Evolutionary conservation across 2,888 invertebrate genomes (phyloP).

Genomic region (Lasioglossum malachurum): DNA sequence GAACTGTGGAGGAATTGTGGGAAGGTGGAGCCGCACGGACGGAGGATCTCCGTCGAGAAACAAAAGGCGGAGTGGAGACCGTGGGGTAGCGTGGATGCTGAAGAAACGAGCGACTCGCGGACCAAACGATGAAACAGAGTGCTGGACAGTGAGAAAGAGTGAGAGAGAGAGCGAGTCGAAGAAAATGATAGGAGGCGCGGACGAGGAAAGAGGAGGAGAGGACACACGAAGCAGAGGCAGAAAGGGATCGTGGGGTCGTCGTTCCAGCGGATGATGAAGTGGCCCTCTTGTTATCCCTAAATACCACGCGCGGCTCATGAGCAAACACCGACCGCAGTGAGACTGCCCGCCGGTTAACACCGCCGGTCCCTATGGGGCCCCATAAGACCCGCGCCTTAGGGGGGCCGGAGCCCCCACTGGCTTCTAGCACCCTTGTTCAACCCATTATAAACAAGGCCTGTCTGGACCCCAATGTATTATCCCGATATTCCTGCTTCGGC

Average conservation of each 20-base stretch:
- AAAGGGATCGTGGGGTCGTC: constrained; percentile 72
- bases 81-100: neutral
- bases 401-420: constrained; percentile 82
- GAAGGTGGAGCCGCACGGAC: neutral
- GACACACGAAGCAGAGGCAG: constrained; percentile 39
- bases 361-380: constrained; percentile 79
- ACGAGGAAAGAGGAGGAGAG: constrained; percentile 37
- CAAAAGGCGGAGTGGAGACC: constrained; percentile 17
- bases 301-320: constrained; percentile 83
- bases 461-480: constrained; percentile 81
- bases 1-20: neutral
- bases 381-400: constrained; percentile 78
- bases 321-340: constrained; percentile 82
- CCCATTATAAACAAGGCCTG: constrained; percentile 84
- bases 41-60: neutral
- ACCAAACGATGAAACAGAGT: neutral
- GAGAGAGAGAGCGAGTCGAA: constrained; percentile 12
- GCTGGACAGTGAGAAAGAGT: neutral
- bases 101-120: neutral
- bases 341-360: constrained; percentile 82
- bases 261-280: constrained; percentile 82
- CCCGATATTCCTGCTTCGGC: constrained; percentile 72
- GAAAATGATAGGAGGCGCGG: constrained; percentile 42
- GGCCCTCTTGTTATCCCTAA: constrained; percentile 84
- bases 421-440: constrained; percentile 84